Conservation (phyloP, 2,113 vertebrate genomes). For the Aepyceros melampus region DNA sequence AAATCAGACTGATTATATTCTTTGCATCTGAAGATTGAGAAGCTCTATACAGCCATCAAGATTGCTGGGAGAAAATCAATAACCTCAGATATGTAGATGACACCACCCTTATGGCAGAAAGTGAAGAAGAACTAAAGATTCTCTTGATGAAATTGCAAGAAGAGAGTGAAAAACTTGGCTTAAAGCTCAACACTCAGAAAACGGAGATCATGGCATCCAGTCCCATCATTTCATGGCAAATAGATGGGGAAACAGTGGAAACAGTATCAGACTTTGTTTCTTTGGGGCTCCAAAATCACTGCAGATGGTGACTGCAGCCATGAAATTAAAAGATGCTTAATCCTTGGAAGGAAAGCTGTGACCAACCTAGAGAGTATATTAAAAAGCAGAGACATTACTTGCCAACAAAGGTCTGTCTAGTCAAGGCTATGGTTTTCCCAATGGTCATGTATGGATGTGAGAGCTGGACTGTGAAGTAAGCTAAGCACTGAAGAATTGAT, state of each 20-base stretch:
- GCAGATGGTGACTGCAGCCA: neutral
- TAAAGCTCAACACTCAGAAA: neutral
- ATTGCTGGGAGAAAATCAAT: neutral
- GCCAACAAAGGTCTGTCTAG: fast-evolving
- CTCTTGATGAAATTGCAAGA: too few species aligned
- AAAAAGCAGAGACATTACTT: neutral
- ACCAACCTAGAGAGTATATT: neutral
- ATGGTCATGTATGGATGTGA: neutral
- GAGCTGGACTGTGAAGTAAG: neutral
- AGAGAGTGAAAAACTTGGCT: too few species aligned
- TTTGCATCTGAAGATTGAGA: neutral
- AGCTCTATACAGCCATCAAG: neutral
- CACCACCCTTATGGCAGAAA: too few species aligned
- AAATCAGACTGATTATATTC: neutral
- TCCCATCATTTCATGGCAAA: neutral
- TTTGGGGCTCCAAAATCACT: neutral
- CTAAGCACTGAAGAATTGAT: neutral
- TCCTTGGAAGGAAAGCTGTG: neutral
- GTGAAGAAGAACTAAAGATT: too few species aligned
- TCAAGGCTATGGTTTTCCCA: neutral
- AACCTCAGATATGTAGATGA: too few species aligned
- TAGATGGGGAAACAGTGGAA: neutral
- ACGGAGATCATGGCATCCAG: neutral
- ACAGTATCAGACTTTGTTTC: neutral
- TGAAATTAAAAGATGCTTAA: neutral